phyloP scores from a whole-genome alignment of 1,140 invertebrate genomes.

The Tribolium madens region DNA sequence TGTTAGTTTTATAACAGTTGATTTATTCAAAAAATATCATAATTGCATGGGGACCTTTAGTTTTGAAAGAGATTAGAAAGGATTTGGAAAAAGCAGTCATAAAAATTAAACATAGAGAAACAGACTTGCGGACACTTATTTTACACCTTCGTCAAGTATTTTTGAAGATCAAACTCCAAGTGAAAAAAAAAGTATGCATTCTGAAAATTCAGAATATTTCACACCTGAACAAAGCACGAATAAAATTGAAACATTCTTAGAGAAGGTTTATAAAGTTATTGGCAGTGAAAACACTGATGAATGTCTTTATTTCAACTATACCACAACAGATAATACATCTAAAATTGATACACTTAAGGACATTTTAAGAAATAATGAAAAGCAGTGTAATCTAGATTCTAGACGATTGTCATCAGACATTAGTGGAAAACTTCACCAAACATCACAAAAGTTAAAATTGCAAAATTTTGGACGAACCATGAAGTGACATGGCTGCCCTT shows the following conservation, averaged over 20 bases:
- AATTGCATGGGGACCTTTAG: constrained; percentile 36
- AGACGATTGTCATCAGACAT: neutral
- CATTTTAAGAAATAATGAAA: neutral
- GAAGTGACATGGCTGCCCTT: too few relatives aligned
- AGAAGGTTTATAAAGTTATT: neutral
- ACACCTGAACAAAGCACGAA: neutral
- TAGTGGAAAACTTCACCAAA: neutral
- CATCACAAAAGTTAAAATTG: too few relatives aligned
- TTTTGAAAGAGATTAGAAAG: constrained; percentile 33
- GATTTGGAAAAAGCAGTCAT: neutral
- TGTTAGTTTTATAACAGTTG: neutral
- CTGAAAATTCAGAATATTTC: neutral
- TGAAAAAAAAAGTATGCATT: neutral
- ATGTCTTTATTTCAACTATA: neutral
- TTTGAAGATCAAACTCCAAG: neutral
- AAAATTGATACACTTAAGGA: neutral
- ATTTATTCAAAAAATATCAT: neutral
- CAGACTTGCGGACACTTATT: neutral
- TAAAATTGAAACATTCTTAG: neutral
- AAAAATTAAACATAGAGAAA: constrained; percentile 1
- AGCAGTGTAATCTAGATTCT: neutral
- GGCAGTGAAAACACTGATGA: neutral
- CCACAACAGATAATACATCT: neutral
- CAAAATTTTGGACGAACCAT: too few relatives aligned
- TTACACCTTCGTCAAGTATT: neutral